Percentiles rank a stretch among this genome's conserved stretches.
Conservation (phyloP, 2,113 vertebrate species). For the Mirounga angustirostris region DNA sequence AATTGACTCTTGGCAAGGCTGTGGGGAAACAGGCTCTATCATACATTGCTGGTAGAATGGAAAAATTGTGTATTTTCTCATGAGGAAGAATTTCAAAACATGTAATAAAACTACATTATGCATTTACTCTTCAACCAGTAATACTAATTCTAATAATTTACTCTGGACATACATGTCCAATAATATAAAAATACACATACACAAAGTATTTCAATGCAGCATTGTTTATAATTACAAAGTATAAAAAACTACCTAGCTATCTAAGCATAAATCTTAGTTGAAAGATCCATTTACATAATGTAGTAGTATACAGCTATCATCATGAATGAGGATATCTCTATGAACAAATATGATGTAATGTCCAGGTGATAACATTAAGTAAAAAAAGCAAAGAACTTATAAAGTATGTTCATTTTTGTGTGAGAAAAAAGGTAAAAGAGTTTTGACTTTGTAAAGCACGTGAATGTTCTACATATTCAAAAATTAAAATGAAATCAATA, state of each 20-base stretch:
- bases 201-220: background rate
- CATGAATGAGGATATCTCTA: background rate
- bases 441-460: background rate
- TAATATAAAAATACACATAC: background rate
- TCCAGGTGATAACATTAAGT: background rate
- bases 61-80: background rate
- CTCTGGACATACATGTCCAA: background rate
- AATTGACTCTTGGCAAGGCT: background rate
- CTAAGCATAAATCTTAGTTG: background rate
- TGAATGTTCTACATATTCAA: background rate
- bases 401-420: background rate
- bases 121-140: background rate
- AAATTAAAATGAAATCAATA: conserved; percentile 4
- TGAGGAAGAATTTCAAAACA: background rate
- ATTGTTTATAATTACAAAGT: background rate
- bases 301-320: background rate
- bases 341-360: background rate
- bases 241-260: background rate
- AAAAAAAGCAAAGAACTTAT: background rate
- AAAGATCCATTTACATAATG: background rate
- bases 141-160: background rate
- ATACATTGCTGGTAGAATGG: background rate
- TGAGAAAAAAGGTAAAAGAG: background rate
- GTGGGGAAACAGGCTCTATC: background rate
- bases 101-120: background rate